These are phyloP conservation scores for Drosophila rhopaloa DNA, from an alignment of 1,140 invertebrate species.

Conservation along the genomic window DNA sequence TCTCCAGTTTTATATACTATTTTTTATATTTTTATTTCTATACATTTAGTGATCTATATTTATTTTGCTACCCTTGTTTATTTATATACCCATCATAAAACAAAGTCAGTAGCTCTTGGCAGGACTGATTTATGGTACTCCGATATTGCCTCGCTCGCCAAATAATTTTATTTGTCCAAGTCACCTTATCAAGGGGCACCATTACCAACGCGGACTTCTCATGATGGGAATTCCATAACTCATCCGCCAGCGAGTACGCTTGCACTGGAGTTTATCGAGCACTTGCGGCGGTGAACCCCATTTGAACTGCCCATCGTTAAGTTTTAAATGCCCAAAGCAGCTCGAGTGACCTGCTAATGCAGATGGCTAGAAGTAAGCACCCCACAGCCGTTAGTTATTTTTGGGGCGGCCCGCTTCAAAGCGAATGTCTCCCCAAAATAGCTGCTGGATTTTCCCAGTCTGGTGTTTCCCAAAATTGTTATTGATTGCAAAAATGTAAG, in stretches of 20 bases:
- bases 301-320: slow-evolving; percentile 17
- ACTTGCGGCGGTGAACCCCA: slow-evolving; percentile 8
- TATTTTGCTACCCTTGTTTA: not conserved
- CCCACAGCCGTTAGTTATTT: slow-evolving; percentile 5
- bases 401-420: slow-evolving; percentile 22
- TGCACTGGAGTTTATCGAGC: slow-evolving; percentile 3
- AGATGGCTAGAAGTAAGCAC: slow-evolving; percentile 6
- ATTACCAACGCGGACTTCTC: slow-evolving; percentile 20
- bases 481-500: slow-evolving; percentile 53
- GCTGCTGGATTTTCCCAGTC: slow-evolving; percentile 17
- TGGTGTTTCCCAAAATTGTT: slow-evolving; percentile 33
- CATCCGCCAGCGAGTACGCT: slow-evolving; percentile 28
- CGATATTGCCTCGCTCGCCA: slow-evolving; percentile 4
- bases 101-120: not conserved
- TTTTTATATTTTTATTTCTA: too few relatives aligned
- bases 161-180: slow-evolving; percentile 38
- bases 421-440: slow-evolving; percentile 20
- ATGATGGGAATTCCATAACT: slow-evolving; percentile 40
- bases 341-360: slow-evolving; percentile 8
- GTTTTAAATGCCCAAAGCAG: not conserved
- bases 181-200: slow-evolving; percentile 22
- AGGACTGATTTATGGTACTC: slow-evolving; percentile 27
- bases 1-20: too few relatives aligned
- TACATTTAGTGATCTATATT: not conserved
- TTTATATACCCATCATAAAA: slow-evolving; percentile 3